Evolutionary conservation across 2,888 invertebrate genomes (phyloP), one percentile per base, ranked within the genome.

Genomic region (Chrysolina oricalcia): DNA sequence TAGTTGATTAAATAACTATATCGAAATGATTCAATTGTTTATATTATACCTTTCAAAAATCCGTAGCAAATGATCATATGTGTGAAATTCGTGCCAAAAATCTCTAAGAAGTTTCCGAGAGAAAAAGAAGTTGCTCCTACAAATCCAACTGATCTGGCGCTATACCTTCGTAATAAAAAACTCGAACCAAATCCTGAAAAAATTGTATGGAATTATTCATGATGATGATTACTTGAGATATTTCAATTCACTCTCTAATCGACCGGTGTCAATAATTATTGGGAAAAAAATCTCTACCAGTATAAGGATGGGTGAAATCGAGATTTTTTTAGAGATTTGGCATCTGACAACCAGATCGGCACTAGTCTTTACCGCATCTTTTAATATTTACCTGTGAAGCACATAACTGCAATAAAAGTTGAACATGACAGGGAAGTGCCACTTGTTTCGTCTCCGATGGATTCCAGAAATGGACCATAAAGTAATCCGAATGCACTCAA

Each of bases 401-500:
- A 92, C 27, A 91, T 89, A 19, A 92, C 91, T 73, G 92, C 91
- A 85, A 92, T 93, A 80, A 94, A 94, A 1, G 93, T 90, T 19
- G 94, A 93, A 82, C 93, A 94, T 5, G 94, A 92, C 27, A 94
- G 86, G 0, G 95, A 93, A 13, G 93, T 90, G 0, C 93, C 93
- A 74, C 93, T 92, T 0, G 94, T 93, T 81, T 92, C 93, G 63
- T 92, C 93, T 27, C 93, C 93, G 17, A 91, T 88, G 40, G 90
- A 90, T 73, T 91, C 89, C 70, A 95, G 90, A 83, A 95, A 94
- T 72, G 93, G 91, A 27, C 93, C 93, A 83, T 93, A 95, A 63
- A 95, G 87, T 68, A 95, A 90, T 0, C 93, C 93, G 81, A 94
- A 94, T 0, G 93, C 93, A n/a, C 93, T 91, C 43, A 92, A 90